These are phyloP conservation scores for Melolontha melolontha DNA, from an alignment of 2,888 invertebrate genomes.

Conservation along the genomic window DNA sequence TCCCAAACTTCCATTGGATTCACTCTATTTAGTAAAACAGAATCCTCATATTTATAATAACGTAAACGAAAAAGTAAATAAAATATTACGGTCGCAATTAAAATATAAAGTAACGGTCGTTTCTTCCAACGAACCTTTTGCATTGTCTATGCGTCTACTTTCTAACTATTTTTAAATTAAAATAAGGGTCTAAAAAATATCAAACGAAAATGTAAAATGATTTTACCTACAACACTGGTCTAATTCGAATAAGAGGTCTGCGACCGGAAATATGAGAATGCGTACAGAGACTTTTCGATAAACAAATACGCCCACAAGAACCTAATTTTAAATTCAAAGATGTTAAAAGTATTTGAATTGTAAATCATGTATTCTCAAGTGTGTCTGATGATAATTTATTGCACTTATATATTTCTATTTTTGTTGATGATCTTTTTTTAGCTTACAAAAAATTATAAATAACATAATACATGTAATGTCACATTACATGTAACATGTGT, in stretches of 20 bases:
- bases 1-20: slow-evolving; percentile 77
- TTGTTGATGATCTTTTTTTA: neutral
- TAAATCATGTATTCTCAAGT: slow-evolving; percentile 2
- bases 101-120: slow-evolving; percentile 51
- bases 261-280: slow-evolving; percentile 5
- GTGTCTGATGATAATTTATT: neutral
- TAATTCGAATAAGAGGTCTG: slow-evolving; percentile 4
- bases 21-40: slow-evolving; percentile 68
- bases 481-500: too few species aligned
- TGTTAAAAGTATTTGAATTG: slow-evolving; percentile 6
- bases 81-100: slow-evolving; percentile 51
- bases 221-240: too few species aligned
- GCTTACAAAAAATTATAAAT: too few species aligned
- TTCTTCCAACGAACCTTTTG: slow-evolving; percentile 59
- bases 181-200: neutral
- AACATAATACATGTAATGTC: too few species aligned
- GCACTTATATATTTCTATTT: neutral
- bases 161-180: neutral
- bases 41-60: slow-evolving; percentile 64
- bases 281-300: slow-evolving; percentile 3
- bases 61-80: slow-evolving; percentile 59
- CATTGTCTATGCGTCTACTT: slow-evolving; percentile 50
- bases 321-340: slow-evolving; percentile 29
- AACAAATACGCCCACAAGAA: slow-evolving; percentile 23
- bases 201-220: too few species aligned